Percentiles rank a stretch among this genome's conserved stretches.
phyloP scores from a whole-genome alignment of 2,113 vertebrate species.

The Atrichornis clamosus region DNA sequence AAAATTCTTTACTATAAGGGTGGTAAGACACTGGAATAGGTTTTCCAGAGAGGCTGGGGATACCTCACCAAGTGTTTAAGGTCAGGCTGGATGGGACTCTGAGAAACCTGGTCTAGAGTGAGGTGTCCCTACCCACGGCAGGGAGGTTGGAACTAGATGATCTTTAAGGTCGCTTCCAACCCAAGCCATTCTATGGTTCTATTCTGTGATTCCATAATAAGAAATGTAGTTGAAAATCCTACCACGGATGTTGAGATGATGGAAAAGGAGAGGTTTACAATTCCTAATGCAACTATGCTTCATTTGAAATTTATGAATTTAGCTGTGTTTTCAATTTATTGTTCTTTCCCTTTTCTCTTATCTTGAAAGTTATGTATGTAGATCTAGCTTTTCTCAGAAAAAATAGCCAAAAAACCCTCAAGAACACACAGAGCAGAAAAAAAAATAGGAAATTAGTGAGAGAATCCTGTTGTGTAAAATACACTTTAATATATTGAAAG shows the following conservation, averaged over 20 bases:
- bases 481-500: neutral
- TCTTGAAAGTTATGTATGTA: neutral
- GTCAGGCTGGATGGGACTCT: neutral
- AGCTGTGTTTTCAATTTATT: neutral
- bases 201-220: neutral
- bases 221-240: neutral
- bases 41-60: neutral
- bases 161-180: neutral
- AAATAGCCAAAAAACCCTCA: fast-evolving
- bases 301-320: neutral
- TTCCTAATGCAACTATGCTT: neutral
- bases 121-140: neutral
- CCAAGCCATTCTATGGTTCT: neutral
- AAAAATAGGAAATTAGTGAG: neutral
- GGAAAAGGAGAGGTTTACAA: neutral
- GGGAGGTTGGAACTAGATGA: neutral
- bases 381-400: neutral
- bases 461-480: neutral
- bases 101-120: neutral
- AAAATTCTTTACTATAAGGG: neutral
- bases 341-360: neutral
- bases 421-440: neutral
- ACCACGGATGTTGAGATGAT: neutral
- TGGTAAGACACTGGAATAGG: neutral
- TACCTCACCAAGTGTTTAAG: neutral